Evolutionary conservation across 2,888 invertebrate species (phyloP), one percentile per base, ranked within the genome.

Genomic region (Harpagoxenus sublaevis): DNA sequence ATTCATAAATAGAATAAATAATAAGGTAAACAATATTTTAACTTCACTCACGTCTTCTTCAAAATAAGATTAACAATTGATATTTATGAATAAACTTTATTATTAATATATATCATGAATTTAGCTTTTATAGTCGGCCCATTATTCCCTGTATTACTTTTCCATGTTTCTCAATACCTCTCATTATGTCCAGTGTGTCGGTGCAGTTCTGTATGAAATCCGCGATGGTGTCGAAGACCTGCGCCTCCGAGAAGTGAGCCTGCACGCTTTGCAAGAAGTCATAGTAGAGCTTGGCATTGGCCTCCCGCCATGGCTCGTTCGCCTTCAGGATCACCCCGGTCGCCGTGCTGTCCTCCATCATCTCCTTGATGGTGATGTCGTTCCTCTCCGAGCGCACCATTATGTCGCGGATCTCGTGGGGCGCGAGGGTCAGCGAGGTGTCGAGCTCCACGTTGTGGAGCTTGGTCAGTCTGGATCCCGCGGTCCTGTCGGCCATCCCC

Each of bases 141-240:
- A 35, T 35, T 35, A 6, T 35, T 35, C 35, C 35, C 6, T 35
- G 6, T 35, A 6, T 35, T 5, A 35, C 6, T 53, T 8, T 63
- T 35, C 4, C 15, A 3, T 42, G 8, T 48, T 15, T 3, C 12
- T 45, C 10, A 23, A 51, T 91, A 94, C 95, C 94, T 88, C 94
- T 92, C 92, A 94, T 95, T 82, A 93, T 93, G 68, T 96, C 96
- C 5, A 97, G 95, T 6, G 96, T 96, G 92, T 97, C 97, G 39
- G 96, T 95, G 93, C 97, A 97, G 48, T 96, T 96, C 89, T 96
- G 96, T 91, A 96, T 96, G 95, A 97, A 97, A 94, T 96, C 96
- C 57, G 96, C 95, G 79, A 97, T 93, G 0, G 96, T 96, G 84
- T 96, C 96, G 90, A 97, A 96, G 23, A 97, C 95, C 90, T 97